Base-by-base conservation (phyloP, 2,888 invertebrate genomes). In the Dendrolimus houi region DNA sequence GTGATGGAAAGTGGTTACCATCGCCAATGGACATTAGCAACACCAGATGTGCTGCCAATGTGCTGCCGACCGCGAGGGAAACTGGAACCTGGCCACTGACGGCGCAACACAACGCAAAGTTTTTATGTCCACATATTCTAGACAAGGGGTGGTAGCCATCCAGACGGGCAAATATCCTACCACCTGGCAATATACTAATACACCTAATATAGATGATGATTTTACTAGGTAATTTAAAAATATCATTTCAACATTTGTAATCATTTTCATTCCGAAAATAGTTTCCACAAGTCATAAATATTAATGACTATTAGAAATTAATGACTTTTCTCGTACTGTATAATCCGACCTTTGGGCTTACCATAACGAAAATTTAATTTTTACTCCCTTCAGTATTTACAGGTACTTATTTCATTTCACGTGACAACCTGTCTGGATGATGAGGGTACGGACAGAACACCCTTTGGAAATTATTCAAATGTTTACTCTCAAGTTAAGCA, bases 341-440 rank as follows among this genome's bases (percentile, higher is more conserved):
- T n/a, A 54, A 54, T 29, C n/a, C 29, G 40, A 29, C 54, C 41
- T 29, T n/a, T 54, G 54, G 54, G 40, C 12, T n/a, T 54, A 40
- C 41, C 54, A 54, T n/a, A 54, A 29, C 40, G 29, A 58, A 61
- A 66, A 62, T 64, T 60, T 62, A 47, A 47, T 65, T 56, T 57
- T 61, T 64, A 59, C 61, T 63, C 61, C 52, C 29, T 58, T 57
- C 59, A 61, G 55, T 64, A 62, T 52, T 56, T 62, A 65, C 59
- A 58, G 60, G 61, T 69, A 70, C 65, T 67, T 70, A 68, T 70
- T 70, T 68, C 65, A 70, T 70, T 70, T 67, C 58, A 59, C 61
- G 57, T 68, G 70, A 70, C 70, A 70, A 60, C 59, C 61, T 66
- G 68, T 70, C 70, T 57, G 54, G 56, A 58, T 69, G 70, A 70